These are phyloP conservation scores for Odontophorus gujanensis DNA, from an alignment of 2,113 vertebrate genomes.

Conservation along the genomic window DNA sequence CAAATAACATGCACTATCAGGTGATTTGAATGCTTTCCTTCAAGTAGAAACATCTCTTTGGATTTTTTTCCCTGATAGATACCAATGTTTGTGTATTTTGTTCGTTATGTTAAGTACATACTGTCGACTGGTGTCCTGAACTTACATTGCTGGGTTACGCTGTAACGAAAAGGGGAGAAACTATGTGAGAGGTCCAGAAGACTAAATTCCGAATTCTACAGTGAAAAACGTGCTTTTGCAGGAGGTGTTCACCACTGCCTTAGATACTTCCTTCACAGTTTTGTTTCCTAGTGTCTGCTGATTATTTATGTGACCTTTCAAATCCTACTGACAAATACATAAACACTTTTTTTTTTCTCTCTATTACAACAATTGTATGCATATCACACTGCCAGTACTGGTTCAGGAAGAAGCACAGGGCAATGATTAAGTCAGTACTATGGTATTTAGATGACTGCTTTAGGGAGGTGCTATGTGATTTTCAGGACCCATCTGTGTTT, in stretches of 20 bases:
- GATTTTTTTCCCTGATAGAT: not conserved
- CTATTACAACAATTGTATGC: not conserved
- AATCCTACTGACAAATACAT: not conserved
- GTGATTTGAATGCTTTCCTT: constrained; percentile 37
- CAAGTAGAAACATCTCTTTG: not conserved
- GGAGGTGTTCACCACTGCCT: not conserved
- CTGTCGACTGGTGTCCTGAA: not conserved
- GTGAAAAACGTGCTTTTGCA: not conserved
- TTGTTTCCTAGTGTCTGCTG: not conserved
- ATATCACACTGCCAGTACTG: not conserved
- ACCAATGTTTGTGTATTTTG: not conserved
- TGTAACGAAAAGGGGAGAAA: not conserved
- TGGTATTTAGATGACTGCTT: not conserved
- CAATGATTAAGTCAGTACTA: not conserved
- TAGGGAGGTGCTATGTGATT: not conserved
- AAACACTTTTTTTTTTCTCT: not conserved
- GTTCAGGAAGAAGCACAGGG: not conserved
- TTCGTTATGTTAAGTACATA: not conserved
- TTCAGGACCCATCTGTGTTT: not conserved
- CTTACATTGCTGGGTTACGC: not conserved
- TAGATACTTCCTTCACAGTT: not conserved
- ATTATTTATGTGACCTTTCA: not conserved
- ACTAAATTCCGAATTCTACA: not conserved
- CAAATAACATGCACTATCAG: not conserved
- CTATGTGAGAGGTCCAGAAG: not conserved